Conservation (phyloP, 2,797 vertebrate species). For the Vireo griseus region DNA sequence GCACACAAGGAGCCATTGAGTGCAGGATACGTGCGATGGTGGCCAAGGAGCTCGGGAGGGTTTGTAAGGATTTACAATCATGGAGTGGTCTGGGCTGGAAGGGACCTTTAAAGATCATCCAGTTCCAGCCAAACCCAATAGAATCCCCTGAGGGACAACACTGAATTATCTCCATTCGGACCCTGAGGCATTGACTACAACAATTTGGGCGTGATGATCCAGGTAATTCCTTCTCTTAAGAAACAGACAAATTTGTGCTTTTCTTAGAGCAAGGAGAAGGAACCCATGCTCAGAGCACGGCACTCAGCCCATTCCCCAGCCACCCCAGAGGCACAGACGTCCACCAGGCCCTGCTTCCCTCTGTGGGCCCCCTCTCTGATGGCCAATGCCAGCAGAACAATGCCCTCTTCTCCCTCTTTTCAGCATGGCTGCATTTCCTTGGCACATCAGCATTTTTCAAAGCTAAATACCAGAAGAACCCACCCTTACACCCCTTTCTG, state of each 20-base stretch:
- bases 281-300: neutral
- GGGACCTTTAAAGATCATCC: neutral
- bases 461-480: neutral
- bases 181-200: neutral
- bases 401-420: neutral
- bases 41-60: neutral
- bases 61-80: neutral
- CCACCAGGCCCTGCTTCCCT: neutral
- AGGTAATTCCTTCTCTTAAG: neutral
- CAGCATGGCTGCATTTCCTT: neutral
- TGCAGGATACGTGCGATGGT: rapidly evolving
- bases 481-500: neutral
- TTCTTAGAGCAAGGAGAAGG: neutral
- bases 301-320: neutral
- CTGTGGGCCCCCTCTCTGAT: neutral
- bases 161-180: neutral
- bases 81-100: neutral
- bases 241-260: rapidly evolving
- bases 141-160: neutral
- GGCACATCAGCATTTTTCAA: neutral
- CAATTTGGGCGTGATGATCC: rapidly evolving
- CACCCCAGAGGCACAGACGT: neutral
- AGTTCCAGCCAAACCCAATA: neutral
- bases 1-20: rapidly evolving
- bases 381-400: neutral